Evolutionary conservation across 2,113 vertebrate species (phyloP).

Genomic region (Gallinago jamesoni): DNA sequence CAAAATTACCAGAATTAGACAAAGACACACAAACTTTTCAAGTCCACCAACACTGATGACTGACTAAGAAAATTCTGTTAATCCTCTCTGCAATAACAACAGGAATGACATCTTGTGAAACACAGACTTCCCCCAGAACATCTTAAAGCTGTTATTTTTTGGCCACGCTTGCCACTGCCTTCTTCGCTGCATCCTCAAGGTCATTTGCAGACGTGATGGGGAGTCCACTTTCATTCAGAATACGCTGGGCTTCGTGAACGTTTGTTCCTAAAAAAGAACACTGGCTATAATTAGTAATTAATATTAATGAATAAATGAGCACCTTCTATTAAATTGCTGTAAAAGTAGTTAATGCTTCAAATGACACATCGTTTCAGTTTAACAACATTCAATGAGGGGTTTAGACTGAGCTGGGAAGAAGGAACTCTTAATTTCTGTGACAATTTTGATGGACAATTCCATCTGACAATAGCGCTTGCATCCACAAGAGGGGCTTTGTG

Average conservation of each 20-base stretch:
- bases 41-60: background rate
- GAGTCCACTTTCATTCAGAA: constrained; percentile 89
- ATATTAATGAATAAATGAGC: background rate
- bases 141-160: constrained; percentile 72
- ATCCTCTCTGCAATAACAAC: background rate
- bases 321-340: background rate
- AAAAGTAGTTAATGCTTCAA: background rate
- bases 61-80: background rate
- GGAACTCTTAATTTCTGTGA: background rate
- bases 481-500: background rate
- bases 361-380: background rate
- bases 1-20: background rate
- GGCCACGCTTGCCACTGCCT: constrained; percentile 88
- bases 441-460: background rate
- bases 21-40: background rate
- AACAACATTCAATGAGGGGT: background rate
- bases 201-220: constrained; percentile 87
- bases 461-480: background rate
- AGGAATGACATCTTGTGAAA: background rate
- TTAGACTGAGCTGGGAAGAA: background rate
- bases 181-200: constrained; percentile 94
- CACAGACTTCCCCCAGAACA: background rate
- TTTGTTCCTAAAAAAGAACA: constrained; percentile 86
- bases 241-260: constrained; percentile 90
- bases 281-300: background rate